A percentile compares a stretch with the other conserved stretches of the same genome.
These are phyloP conservation scores for Calcarius lapponicus DNA, from an alignment of 2,797 vertebrate genomes.

Conservation along the genomic window DNA sequence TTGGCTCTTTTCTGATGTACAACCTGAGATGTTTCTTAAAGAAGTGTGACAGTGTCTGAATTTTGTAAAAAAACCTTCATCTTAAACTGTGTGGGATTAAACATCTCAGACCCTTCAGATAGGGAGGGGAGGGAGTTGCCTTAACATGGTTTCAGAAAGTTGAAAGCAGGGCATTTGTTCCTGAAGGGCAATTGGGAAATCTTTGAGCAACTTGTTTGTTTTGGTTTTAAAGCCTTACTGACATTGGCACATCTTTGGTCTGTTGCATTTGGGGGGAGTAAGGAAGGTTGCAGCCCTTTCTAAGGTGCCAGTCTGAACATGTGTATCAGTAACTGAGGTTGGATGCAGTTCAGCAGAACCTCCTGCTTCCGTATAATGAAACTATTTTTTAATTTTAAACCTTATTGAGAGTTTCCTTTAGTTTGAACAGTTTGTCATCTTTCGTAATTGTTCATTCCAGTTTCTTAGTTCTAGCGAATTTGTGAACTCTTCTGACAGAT, in stretches of 20 bases:
- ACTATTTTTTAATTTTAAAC: background rate
- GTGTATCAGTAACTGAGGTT: background rate
- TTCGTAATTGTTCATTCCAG: background rate
- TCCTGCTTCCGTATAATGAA: background rate
- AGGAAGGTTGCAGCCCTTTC: background rate
- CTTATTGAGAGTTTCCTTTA: background rate
- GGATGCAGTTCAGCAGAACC: background rate
- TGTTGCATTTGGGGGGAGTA: background rate
- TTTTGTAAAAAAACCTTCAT: background rate
- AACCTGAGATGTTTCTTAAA: background rate
- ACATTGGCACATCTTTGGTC: background rate
- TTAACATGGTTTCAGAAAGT: background rate
- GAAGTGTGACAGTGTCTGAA: background rate
- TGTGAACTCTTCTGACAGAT: slow-evolving; percentile 9
- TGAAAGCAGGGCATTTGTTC: background rate
- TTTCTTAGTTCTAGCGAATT: background rate
- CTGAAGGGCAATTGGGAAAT: slow-evolving; percentile 26
- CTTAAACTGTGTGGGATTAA: background rate
- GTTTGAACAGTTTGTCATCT: background rate
- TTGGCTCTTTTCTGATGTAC: background rate
- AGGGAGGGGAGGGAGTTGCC: background rate
- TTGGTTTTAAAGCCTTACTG: background rate
- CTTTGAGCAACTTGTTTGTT: slow-evolving; percentile 18
- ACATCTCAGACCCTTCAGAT: background rate
- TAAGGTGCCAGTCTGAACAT: background rate